Conservation (phyloP, 2,113 vertebrate genomes). For the Colius striatus region DNA sequence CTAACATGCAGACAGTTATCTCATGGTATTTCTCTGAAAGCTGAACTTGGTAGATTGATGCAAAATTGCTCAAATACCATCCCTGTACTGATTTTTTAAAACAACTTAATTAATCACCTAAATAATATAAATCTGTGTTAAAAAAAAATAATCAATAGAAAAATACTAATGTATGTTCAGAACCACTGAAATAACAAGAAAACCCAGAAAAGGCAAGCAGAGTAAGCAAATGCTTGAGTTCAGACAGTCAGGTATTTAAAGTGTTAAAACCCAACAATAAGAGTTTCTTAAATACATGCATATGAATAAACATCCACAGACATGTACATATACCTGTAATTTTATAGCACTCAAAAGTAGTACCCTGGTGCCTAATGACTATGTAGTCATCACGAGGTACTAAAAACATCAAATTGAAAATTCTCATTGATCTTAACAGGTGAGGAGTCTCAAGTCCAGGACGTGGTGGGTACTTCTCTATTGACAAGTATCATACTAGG, state of each 20-base stretch:
- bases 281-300: background rate
- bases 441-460: background rate
- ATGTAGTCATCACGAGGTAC: background rate
- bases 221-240: background rate
- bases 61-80: background rate
- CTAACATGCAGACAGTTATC: background rate
- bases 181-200: background rate
- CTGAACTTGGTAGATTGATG: background rate
- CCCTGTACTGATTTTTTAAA: background rate
- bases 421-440: background rate
- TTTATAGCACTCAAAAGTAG: background rate
- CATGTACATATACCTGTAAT: background rate
- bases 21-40: background rate
- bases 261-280: rapidly evolving
- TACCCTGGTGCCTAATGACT: background rate
- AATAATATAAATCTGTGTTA: background rate
- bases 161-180: background rate
- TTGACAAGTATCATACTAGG: background rate
- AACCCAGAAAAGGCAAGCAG: background rate
- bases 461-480: background rate
- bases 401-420: background rate
- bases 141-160: background rate
- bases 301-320: background rate
- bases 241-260: background rate
- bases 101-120: background rate